These are phyloP conservation scores for Capromys pilorides DNA, from an alignment of 2,797 vertebrate species.

Conservation along the genomic window DNA sequence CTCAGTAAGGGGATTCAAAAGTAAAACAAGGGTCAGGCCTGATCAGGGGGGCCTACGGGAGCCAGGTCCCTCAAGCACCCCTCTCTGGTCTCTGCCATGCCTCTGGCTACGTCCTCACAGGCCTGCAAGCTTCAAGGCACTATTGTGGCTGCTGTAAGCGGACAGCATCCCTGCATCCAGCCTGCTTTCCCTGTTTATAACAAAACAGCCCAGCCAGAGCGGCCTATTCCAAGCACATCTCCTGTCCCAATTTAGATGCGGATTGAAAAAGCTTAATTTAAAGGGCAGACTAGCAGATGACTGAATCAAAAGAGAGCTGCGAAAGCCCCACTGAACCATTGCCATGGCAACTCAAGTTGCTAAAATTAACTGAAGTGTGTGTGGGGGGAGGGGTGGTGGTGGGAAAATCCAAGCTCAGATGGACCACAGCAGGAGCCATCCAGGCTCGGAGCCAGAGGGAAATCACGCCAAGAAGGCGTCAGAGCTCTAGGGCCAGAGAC, in stretches of 20 bases:
- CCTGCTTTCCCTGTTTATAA: slow-evolving; percentile 60
- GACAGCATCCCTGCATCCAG: slow-evolving; percentile 69
- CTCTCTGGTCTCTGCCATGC: fast-evolving
- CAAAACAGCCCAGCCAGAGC: neutral
- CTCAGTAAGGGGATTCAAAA: neutral
- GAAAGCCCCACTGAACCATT: slow-evolving; percentile 78
- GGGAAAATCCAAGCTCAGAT: slow-evolving; percentile 71
- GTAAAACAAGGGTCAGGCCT: neutral
- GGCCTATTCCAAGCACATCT: slow-evolving; percentile 75
- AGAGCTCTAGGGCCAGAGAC: neutral
- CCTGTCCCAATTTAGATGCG: slow-evolving; percentile 61
- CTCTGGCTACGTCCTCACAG: neutral
- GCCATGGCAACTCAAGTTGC: slow-evolving; percentile 83
- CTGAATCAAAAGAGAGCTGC: slow-evolving; percentile 80
- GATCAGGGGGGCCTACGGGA: neutral
- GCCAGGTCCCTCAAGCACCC: neutral
- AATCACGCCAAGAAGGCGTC: slow-evolving; percentile 47
- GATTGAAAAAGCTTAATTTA: slow-evolving; percentile 75
- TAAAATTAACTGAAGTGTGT: slow-evolving; percentile 82
- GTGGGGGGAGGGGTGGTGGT: slow-evolving; percentile 59
- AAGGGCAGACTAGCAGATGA: slow-evolving; percentile 81
- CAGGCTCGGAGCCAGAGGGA: slow-evolving; percentile 65
- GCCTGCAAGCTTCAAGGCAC: neutral
- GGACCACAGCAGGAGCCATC: slow-evolving; percentile 62
- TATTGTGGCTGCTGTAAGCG: neutral